phyloP scores from a whole-genome alignment of 2,888 invertebrate species.

The Ophioninae sp. region DNA sequence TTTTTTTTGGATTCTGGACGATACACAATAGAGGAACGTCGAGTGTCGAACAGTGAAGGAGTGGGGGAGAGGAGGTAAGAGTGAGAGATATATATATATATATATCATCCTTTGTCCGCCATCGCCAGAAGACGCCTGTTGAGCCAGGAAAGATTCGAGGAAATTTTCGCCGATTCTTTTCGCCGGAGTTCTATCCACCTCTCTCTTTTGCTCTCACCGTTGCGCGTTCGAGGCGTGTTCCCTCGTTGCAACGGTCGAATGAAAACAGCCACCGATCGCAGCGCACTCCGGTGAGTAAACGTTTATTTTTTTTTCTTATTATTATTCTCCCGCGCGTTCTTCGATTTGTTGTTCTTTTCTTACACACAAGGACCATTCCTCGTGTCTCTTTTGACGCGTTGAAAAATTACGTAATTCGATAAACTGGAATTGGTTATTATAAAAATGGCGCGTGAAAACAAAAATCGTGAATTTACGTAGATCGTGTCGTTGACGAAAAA shows the following conservation, averaged over 20 bases:
- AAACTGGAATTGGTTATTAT: too few species aligned
- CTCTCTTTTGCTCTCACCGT: slow-evolving; percentile 1
- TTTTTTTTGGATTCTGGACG: slow-evolving; percentile 8
- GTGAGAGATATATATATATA: too few species aligned
- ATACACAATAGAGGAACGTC: neutral
- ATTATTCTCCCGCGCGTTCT: too few species aligned
- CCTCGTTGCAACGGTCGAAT: slow-evolving; percentile 50
- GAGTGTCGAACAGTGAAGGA: neutral
- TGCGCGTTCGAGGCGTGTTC: slow-evolving; percentile 20
- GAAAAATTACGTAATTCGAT: too few species aligned
- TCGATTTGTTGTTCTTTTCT: too few species aligned
- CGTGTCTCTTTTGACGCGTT: too few species aligned
- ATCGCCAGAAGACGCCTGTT: slow-evolving; percentile 51
- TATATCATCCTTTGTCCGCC: slow-evolving; percentile 28
- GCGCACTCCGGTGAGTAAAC: too few species aligned
- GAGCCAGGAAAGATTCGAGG: slow-evolving; percentile 34
- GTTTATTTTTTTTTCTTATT: too few species aligned
- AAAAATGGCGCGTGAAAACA: too few species aligned
- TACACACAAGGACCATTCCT: too few species aligned
- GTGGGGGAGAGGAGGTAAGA: slow-evolving; percentile 25
- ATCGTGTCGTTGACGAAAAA: too few species aligned
- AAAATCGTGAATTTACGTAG: too few species aligned
- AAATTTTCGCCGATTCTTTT: slow-evolving; percentile 41
- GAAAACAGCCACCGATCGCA: slow-evolving; percentile 43
- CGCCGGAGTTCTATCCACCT: slow-evolving; percentile 11